Conservation (phyloP, 2,888 invertebrate species). For the Elysia crispata region DNA sequence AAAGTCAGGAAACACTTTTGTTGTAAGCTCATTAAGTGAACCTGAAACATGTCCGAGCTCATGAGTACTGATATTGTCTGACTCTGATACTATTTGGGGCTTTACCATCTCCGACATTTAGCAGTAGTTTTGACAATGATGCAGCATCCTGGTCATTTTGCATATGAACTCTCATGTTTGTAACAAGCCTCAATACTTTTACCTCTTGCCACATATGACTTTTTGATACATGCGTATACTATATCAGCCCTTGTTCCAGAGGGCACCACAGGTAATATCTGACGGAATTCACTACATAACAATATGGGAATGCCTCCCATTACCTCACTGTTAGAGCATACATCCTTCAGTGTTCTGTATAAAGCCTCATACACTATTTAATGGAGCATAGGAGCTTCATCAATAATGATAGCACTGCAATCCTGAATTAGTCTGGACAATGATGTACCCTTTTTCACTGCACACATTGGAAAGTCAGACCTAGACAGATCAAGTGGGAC, state of each 20-base stretch:
- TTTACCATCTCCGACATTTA: background rate
- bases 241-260: conserved; percentile 7
- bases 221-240: conserved; percentile 6
- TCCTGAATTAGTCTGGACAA: conserved; percentile 13
- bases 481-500: conserved; percentile 5
- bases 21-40: background rate
- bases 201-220: background rate
- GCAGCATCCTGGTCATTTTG: background rate
- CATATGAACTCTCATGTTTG: conserved; percentile 17
- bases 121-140: background rate
- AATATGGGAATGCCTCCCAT: conserved; percentile 10
- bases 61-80: background rate
- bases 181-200: background rate
- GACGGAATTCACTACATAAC: conserved; percentile 20
- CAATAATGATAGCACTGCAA: conserved; percentile 21
- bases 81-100: background rate
- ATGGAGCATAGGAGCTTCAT: conserved; percentile 20
- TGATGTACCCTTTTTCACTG: conserved; percentile 1
- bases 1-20: background rate
- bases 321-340: background rate
- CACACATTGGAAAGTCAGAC: background rate
- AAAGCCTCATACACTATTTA: background rate
- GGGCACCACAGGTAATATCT: conserved; percentile 16
- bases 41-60: background rate
- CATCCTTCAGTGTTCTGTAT: conserved; percentile 1